phyloP scores from a whole-genome alignment of 2,797 vertebrate species.

The Cossypha caffra region DNA sequence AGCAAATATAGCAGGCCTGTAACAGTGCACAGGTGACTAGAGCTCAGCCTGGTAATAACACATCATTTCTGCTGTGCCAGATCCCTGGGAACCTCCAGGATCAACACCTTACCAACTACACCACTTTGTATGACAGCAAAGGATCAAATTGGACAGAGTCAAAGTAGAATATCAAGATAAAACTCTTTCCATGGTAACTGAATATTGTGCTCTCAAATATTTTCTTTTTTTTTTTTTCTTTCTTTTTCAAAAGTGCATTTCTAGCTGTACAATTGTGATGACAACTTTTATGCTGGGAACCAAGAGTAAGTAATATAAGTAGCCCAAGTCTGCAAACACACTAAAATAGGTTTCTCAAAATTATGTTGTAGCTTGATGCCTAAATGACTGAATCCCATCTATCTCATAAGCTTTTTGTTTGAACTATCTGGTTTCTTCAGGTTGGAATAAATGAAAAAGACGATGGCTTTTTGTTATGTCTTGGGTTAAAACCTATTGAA shows the following conservation, averaged over 20 bases:
- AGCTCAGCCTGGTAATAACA: neutral
- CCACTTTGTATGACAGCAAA: neutral
- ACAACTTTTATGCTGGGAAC: neutral
- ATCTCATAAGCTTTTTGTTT: neutral
- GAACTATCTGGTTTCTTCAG: neutral
- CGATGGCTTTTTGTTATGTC: neutral
- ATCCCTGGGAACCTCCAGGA: neutral
- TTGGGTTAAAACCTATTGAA: constrained; percentile 7
- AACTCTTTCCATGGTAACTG: neutral
- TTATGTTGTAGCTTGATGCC: neutral
- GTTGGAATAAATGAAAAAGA: neutral
- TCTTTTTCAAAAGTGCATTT: neutral
- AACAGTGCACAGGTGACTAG: neutral
- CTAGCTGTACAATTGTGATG: neutral
- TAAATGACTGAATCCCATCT: neutral
- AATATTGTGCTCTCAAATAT: neutral
- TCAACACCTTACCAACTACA: neutral
- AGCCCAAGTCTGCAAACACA: neutral
- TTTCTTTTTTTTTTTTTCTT: neutral
- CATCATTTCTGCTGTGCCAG: neutral
- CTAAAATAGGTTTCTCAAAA: neutral
- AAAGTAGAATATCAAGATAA: neutral
- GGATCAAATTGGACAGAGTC: neutral
- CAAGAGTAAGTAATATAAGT: neutral
- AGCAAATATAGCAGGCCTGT: neutral